Conservation (phyloP, 2,888 invertebrate genomes). For the Meganola albula region DNA sequence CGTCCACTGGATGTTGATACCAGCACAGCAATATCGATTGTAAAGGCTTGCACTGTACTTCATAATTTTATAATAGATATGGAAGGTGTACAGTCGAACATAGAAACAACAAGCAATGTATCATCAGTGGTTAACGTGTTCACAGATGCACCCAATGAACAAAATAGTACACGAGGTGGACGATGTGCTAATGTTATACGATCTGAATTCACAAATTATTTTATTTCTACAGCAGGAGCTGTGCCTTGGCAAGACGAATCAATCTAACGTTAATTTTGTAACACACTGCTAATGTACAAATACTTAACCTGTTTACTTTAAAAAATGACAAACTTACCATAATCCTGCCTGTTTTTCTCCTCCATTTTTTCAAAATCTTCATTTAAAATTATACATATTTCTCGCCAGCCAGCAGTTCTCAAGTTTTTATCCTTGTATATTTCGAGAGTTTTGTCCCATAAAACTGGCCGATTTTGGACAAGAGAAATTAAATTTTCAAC, state of each 20-base stretch:
- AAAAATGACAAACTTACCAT: too few relatives aligned
- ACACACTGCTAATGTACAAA: too few relatives aligned
- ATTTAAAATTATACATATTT: constrained; percentile 25
- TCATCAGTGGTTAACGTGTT: too few relatives aligned
- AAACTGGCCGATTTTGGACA: constrained; percentile 28
- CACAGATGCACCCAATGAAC: constrained; percentile 4
- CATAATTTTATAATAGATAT: constrained; percentile 6
- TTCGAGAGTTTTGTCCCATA: constrained; percentile 29
- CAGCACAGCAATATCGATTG: constrained; percentile 8
- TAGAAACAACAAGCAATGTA: constrained; percentile 5
- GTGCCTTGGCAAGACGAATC: constrained; percentile 11
- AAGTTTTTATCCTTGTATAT: constrained; percentile 25
- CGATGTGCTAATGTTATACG: constrained; percentile 11
- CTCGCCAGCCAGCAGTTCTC: constrained; percentile 22
- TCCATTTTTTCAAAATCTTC: constrained; percentile 24
- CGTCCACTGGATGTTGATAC: constrained; percentile 20
- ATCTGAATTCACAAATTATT: constrained; percentile 11
- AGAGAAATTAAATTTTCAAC: constrained; percentile 28
- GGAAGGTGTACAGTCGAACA: constrained; percentile 9
- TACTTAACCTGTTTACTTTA: too few relatives aligned
- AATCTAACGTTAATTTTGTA: too few relatives aligned
- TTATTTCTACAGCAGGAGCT: constrained; percentile 8
- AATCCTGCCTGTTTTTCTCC: constrained; percentile 8
- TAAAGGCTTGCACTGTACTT: constrained; percentile 9
- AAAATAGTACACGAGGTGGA: constrained; percentile 9